Conservation (phyloP, 2,888 invertebrate genomes). For the Melipona bicolor region DNA sequence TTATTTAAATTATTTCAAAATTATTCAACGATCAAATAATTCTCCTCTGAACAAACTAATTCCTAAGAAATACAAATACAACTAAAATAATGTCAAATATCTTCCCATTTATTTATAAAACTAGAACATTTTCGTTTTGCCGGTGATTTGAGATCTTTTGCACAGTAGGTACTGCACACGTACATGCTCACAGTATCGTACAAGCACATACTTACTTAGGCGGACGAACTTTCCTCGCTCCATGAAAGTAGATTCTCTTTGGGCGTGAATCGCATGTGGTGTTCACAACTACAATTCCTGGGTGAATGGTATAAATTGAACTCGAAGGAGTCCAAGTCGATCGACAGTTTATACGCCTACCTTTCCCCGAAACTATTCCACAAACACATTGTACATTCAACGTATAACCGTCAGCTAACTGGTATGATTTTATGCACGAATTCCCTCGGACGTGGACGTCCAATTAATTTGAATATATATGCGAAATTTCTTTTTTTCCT, state of each 20-base stretch:
- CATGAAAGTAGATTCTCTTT: conserved; percentile 69
- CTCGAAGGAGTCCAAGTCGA: conserved; percentile 26
- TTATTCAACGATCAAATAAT: no score
- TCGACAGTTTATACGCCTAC: conserved; percentile 29
- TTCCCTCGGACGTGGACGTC: not conserved
- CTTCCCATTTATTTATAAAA: not conserved
- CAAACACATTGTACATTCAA: not conserved
- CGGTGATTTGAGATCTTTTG: not conserved
- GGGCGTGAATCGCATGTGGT: conserved; percentile 38
- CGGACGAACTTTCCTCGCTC: conserved; percentile 74
- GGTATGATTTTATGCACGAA: conserved; percentile 19
- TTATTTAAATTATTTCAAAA: no score
- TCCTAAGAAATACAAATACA: not conserved
- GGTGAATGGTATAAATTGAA: conserved; percentile 43
- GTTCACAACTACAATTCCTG: conserved; percentile 36
- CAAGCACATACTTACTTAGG: not conserved
- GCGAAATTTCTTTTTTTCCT: not conserved
- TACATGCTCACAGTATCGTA: not conserved
- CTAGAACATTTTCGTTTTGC: not conserved
- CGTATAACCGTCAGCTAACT: not conserved
- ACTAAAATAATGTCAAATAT: not conserved
- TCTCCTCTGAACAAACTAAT: no score
- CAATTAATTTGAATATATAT: not conserved
- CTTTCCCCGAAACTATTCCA: conserved; percentile 44
- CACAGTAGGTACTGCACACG: not conserved